These are phyloP conservation scores for Cheilosia urbana DNA, from an alignment of 2,888 invertebrate species.

Conservation along the genomic window DNA sequence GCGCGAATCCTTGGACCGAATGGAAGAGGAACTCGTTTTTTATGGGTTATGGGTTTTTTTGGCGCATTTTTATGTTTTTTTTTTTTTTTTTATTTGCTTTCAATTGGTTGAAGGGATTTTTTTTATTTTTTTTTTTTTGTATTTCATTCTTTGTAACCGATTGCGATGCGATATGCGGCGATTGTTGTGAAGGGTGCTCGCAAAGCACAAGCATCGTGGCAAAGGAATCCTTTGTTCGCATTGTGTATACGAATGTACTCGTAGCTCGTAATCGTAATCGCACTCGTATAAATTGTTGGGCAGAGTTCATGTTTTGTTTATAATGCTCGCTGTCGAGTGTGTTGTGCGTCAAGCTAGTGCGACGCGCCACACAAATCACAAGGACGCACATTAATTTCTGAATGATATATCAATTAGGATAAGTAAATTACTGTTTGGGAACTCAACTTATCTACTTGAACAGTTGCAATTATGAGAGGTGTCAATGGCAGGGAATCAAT, in stretches of 20 bases:
- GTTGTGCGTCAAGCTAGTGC: conserved; percentile 47
- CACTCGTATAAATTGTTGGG: not conserved
- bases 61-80: conserved; percentile 23
- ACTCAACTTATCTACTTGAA: conserved; percentile 38
- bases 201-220: conserved; percentile 27
- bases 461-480: conserved; percentile 73
- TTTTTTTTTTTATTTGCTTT: not conserved
- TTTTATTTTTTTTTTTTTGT: conserved; percentile 27
- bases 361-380: conserved; percentile 53
- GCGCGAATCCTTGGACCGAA: conserved; percentile 55
- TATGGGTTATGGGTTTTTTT: no score
- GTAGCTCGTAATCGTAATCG: not conserved
- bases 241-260: conserved; percentile 28
- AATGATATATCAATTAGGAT: conserved; percentile 71
- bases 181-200: conserved; percentile 71
- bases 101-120: conserved; percentile 46
- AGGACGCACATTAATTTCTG: conserved; percentile 49
- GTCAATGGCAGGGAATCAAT: conserved; percentile 71
- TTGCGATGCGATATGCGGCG: conserved; percentile 24
- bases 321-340: conserved; percentile 42
- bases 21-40: conserved; percentile 60
- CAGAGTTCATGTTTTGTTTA: conserved; percentile 29
- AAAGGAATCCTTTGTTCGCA: conserved; percentile 60
- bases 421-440: conserved; percentile 69
- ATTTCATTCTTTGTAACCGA: conserved; percentile 50